Evolutionary conservation across 2,888 invertebrate species (phyloP).

Genomic region (Andrena bicolor): DNA sequence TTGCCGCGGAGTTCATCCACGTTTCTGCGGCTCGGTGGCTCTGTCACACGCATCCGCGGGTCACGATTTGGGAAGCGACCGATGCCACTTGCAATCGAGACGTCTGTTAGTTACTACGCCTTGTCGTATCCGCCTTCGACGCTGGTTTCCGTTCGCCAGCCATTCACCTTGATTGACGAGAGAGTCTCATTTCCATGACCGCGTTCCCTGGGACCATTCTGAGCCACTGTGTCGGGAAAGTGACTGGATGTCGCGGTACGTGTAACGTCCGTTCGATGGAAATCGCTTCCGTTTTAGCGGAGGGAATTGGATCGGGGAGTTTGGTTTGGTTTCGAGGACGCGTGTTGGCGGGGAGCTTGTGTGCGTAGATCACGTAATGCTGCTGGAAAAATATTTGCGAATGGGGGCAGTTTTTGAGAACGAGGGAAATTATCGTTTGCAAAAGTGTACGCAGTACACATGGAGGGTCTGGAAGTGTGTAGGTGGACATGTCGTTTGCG

Average conservation of each 20-base stretch:
- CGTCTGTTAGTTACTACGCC: slow-evolving; percentile 50
- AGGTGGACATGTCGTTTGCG: too few species aligned
- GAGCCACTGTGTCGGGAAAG: slow-evolving; percentile 2
- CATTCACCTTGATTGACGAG: slow-evolving; percentile 42
- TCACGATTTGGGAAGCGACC: slow-evolving; percentile 34
- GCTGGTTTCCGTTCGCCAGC: slow-evolving; percentile 25
- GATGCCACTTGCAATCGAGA: slow-evolving; percentile 45
- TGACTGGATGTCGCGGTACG: not conserved
- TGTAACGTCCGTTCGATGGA: slow-evolving; percentile 7
- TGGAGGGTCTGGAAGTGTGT: too few species aligned
- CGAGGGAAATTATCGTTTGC: too few species aligned
- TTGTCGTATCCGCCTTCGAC: slow-evolving; percentile 23
- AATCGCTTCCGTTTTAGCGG: slow-evolving; percentile 33
- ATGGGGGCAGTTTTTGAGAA: too few species aligned
- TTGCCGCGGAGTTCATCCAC: slow-evolving; percentile 4
- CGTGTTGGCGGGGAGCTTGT: too few species aligned
- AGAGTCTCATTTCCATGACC: slow-evolving; percentile 43
- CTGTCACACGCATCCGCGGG: not conserved
- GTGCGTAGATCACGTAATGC: too few species aligned
- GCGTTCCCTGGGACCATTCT: not conserved
- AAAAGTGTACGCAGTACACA: too few species aligned
- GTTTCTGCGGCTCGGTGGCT: not conserved
- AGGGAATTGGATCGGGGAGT: slow-evolving; percentile 2
- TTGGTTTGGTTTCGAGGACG: slow-evolving; percentile 8
- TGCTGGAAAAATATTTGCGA: too few species aligned